These are phyloP conservation scores for Macropis europaea DNA, from an alignment of 2,888 invertebrate species.

Conservation along the genomic window DNA sequence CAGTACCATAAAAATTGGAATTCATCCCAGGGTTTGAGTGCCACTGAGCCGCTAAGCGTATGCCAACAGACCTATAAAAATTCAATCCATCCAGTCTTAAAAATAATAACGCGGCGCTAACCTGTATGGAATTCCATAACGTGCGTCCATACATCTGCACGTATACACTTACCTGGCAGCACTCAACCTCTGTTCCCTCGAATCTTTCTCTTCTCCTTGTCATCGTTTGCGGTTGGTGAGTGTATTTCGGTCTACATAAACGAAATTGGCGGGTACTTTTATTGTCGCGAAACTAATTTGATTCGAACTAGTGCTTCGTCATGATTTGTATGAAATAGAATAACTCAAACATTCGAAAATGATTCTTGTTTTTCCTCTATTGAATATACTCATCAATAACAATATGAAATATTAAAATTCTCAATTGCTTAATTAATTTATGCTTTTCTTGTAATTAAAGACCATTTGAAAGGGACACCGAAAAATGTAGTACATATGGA, in stretches of 20 bases:
- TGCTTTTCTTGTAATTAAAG: too few species aligned
- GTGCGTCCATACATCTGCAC: slow-evolving; percentile 37
- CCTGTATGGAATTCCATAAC: slow-evolving; percentile 54
- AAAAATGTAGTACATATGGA: too few species aligned
- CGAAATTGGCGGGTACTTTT: slow-evolving; percentile 35
- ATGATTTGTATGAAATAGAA: too few species aligned
- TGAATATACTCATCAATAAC: too few species aligned
- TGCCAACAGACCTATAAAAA: slow-evolving; percentile 73
- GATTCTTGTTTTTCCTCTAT: too few species aligned
- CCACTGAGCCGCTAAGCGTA: slow-evolving; percentile 67
- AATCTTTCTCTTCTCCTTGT: slow-evolving; percentile 20
- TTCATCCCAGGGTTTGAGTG: slow-evolving; percentile 56
- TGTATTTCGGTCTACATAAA: slow-evolving; percentile 25
- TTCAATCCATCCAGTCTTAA: slow-evolving; percentile 74
- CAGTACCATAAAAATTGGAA: slow-evolving; percentile 61
- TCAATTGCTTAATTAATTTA: too few species aligned
- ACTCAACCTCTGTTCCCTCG: slow-evolving; percentile 26
- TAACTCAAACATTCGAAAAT: too few species aligned
- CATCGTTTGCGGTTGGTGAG: slow-evolving; percentile 11
- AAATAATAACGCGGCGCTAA: slow-evolving; percentile 73
- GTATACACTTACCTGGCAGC: slow-evolving; percentile 18
- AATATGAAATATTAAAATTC: too few species aligned
- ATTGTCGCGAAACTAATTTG: not conserved
- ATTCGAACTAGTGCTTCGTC: not conserved
- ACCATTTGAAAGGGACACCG: too few species aligned